These are phyloP conservation scores for Uloborus plumipes DNA, from an alignment of 2,888 invertebrate genomes.

Conservation along the genomic window DNA sequence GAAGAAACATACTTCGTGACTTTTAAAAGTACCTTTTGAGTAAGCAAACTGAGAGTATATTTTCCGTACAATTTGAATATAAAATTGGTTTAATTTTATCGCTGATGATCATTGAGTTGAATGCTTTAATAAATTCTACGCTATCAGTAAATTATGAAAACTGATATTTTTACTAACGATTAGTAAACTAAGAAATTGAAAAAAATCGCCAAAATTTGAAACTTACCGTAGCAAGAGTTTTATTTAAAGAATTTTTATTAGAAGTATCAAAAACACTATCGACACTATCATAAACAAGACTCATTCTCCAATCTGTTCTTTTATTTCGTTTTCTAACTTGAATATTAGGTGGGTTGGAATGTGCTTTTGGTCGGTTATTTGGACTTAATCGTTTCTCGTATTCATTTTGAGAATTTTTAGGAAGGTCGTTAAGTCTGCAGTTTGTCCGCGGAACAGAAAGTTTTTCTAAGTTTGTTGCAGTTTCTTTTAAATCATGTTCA, in stretches of 20 bases:
- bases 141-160: too few species aligned
- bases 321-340: conserved; percentile 26
- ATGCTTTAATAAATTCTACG: too few species aligned
- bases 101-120: too few species aligned
- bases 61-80: too few species aligned
- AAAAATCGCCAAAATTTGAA: too few species aligned
- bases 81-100: too few species aligned
- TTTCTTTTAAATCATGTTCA: neutral
- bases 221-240: conserved; percentile 39
- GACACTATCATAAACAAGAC: conserved; percentile 51
- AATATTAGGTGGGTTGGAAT: conserved; percentile 12
- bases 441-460: neutral
- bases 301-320: conserved; percentile 31
- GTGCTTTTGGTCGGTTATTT: conserved; percentile 5
- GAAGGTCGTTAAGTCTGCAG: neutral
- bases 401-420: neutral
- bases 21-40: too few species aligned
- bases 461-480: too few species aligned
- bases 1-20: too few species aligned
- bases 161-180: too few species aligned
- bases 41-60: too few species aligned
- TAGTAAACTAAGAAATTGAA: too few species aligned
- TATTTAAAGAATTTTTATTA: conserved; percentile 27
- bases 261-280: conserved; percentile 49
- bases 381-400: conserved; percentile 20